Conservation (phyloP, 2,888 invertebrate genomes). For the Muschampia plurimacula region DNA sequence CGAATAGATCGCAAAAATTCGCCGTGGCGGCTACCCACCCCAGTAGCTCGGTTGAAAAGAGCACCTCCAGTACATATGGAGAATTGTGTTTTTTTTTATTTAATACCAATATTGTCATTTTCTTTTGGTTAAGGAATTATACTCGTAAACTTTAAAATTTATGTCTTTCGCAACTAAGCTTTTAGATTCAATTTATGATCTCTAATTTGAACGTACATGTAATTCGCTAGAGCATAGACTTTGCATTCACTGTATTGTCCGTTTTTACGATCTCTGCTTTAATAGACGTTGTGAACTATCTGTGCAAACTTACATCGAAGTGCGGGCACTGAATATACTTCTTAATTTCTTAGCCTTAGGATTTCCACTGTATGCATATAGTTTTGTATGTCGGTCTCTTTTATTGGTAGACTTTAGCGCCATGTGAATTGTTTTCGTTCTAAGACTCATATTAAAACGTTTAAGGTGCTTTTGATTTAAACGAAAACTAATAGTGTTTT, state of each 20-base stretch:
- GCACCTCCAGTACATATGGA: too few relatives aligned
- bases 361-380: constrained; percentile 27
- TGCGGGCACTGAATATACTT: constrained; percentile 44
- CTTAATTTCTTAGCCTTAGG: constrained; percentile 46
- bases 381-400: constrained; percentile 53
- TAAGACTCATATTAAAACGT: constrained; percentile 16
- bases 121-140: too few relatives aligned
- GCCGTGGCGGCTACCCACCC: too few relatives aligned
- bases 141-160: too few relatives aligned
- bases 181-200: constrained; percentile 43
- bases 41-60: too few relatives aligned
- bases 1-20: too few relatives aligned
- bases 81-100: too few relatives aligned
- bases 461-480: background rate
- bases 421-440: constrained; percentile 58
- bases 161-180: background rate
- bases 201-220: constrained; percentile 58
- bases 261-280: constrained; percentile 68
- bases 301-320: constrained; percentile 43
- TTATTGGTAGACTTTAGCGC: constrained; percentile 59
- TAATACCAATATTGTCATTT: too few relatives aligned
- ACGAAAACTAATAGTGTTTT: background rate
- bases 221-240: constrained; percentile 49
- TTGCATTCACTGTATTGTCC: constrained; percentile 62
- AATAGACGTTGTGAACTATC: constrained; percentile 61